A percentile compares a stretch with the other conserved stretches of the same genome.
Evolutionary conservation across 1,140 invertebrate genomes (phyloP).

Genomic region (Plodia interpunctella): DNA sequence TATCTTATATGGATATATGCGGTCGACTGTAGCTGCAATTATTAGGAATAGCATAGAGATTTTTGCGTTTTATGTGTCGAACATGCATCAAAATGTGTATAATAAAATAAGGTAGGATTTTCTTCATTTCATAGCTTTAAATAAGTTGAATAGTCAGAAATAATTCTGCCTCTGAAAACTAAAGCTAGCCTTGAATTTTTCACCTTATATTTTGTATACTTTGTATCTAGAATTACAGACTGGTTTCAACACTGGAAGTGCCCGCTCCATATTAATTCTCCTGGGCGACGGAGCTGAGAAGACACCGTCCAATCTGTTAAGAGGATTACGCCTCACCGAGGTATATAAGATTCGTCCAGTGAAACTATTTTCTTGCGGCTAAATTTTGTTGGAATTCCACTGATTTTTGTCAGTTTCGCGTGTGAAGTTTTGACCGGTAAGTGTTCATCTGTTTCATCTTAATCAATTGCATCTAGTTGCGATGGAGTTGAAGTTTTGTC

Average conservation of each 20-base stretch:
- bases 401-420: not conserved
- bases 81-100: too few species aligned
- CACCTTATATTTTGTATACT: not conserved
- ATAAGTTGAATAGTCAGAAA: too few species aligned
- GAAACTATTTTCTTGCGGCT: not conserved
- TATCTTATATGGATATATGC: too few species aligned
- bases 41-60: too few species aligned
- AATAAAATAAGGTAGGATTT: too few species aligned
- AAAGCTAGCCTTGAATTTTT: too few species aligned
- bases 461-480: not conserved
- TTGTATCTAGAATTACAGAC: not conserved
- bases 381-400: not conserved
- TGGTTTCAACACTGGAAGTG: not conserved
- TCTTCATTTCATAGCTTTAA: too few species aligned
- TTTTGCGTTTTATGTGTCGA: too few species aligned
- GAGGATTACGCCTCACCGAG: not conserved
- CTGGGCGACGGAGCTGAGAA: not conserved
- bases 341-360: not conserved
- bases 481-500: not conserved
- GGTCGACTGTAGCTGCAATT: too few species aligned
- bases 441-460: too few species aligned
- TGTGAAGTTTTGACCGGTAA: too few species aligned
- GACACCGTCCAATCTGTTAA: not conserved
- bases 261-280: conserved; percentile 2
- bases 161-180: too few species aligned